Base-by-base conservation (phyloP, 1,140 invertebrate genomes). In the Drosophila nannoptera region DNA sequence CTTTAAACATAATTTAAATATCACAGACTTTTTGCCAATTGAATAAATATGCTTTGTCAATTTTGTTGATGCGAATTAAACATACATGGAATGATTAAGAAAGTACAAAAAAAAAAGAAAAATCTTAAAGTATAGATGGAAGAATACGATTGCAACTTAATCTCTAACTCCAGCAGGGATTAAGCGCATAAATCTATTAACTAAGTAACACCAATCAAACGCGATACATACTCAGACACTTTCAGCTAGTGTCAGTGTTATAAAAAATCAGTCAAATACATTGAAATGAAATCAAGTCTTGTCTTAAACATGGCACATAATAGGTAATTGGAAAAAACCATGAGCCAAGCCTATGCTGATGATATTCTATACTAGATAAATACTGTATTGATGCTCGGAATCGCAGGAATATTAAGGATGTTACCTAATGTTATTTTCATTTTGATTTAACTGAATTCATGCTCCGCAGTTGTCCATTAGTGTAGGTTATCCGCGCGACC, bases 21-120 rank as follows among this genome's bases (percentile, higher is more conserved):
- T 83, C 80, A 83, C 80, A 83, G 80, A 83, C 80, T 77, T 80
- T 83, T 83, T 83, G 80, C 80, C 80, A 83, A 83, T 83, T 83
- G 67, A 83, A 83, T 78, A 77, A 77, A 83, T 80, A 80, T 73
- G 43, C 43, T 48, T 76, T 70, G 46, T 77, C 50, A 80, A 86
- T 86, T 83, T 83, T 70, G 76, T 56, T 48, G 48, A 61, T 86
- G 66, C 81, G 48, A 80, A 69, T 50, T 11, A 45, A 62, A 22
- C 66, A 55, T 22, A 11, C 16, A 54, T 54, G 31, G 2, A 31
- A 29, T 40, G 9, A 49, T 54, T 9, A 42, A 46, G 14, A 31
- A 54, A 55, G 3, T 49, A 70, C 65, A 59, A 42, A 12, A 62
- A 65, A 69, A 69, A 54, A 45, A 38, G 62, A 59, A 8, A 56